A percentile compares a stretch with the other conserved stretches of the same genome.
These are phyloP conservation scores for Parotocinclus haroldoi DNA, from an alignment of 2,797 vertebrate genomes.

Conservation along the genomic window DNA sequence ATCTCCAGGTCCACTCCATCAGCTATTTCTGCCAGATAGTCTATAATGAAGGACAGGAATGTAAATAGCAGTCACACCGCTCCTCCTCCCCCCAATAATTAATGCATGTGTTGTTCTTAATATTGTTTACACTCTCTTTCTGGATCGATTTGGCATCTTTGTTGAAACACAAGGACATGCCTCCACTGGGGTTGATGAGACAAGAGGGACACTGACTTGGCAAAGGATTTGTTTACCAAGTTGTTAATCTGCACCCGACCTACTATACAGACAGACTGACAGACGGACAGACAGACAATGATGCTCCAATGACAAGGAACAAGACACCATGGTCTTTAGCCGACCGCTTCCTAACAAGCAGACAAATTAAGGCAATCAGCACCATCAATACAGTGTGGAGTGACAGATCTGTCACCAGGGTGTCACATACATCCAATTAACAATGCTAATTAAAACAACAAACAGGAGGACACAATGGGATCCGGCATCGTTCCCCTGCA, in stretches of 20 bases:
- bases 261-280: constrained; percentile 61
- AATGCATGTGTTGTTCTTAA: constrained; percentile 56
- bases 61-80: background rate
- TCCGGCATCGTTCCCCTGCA: constrained; percentile 61
- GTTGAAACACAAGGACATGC: constrained; percentile 70
- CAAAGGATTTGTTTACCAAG: constrained; percentile 73
- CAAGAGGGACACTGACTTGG: constrained; percentile 49
- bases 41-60: constrained; percentile 2
- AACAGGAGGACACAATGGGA: constrained; percentile 78
- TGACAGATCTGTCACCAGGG: constrained; percentile 83
- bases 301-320: constrained; percentile 71
- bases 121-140: constrained; percentile 58
- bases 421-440: constrained; percentile 93
- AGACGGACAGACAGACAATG: constrained; percentile 65
- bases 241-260: constrained; percentile 67
- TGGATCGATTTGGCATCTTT: constrained; percentile 70
- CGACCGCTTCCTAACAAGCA: constrained; percentile 69
- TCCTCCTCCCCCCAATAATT: constrained; percentile 25
- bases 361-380: constrained; percentile 69
- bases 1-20: too few relatives aligned
- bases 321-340: constrained; percentile 58
- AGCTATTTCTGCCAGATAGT: background rate
- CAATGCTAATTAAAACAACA: constrained; percentile 95
- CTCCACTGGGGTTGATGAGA: constrained; percentile 58
- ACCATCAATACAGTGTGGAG: constrained; percentile 70